These are phyloP conservation scores for Sebastes iracundus DNA, from an alignment of 2,797 vertebrate species.

Conservation along the genomic window DNA sequence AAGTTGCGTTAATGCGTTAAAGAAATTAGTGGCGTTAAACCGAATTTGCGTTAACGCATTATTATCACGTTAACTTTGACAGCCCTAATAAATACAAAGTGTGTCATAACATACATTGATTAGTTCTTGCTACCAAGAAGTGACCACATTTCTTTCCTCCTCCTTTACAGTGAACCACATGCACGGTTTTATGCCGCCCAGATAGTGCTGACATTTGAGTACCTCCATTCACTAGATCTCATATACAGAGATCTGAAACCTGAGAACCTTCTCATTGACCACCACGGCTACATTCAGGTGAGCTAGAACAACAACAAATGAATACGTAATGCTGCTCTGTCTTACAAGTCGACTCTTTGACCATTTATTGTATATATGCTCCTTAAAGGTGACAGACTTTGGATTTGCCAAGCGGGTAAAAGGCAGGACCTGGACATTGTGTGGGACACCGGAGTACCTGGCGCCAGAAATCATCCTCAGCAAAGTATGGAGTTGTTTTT, in stretches of 20 bases:
- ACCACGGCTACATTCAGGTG: constrained; percentile 99
- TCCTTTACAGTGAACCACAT: constrained; percentile 91
- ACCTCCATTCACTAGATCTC: constrained; percentile 99
- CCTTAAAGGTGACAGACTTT: constrained; percentile 84
- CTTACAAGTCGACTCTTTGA: neutral
- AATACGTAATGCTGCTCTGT: neutral
- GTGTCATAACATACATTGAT: neutral
- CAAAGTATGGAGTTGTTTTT: constrained; percentile 85
- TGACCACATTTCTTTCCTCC: neutral
- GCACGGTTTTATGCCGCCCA: constrained; percentile 98
- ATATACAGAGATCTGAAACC: constrained; percentile 99
- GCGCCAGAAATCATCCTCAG: constrained; percentile 99
- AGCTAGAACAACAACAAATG: neutral
- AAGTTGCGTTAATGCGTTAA: too few species aligned
- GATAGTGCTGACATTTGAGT: constrained; percentile 99
- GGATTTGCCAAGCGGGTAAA: constrained; percentile 99
- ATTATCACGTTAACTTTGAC: too few species aligned
- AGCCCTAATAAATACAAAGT: neutral
- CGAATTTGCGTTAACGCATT: too few species aligned
- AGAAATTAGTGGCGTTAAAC: too few species aligned
- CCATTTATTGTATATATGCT: neutral
- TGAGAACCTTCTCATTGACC: constrained; percentile 99
- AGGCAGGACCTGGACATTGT: constrained; percentile 99
- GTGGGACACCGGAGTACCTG: constrained; percentile 98
- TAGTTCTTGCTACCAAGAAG: neutral